Evolutionary conservation across 2,113 vertebrate genomes (phyloP).

Genomic region (Corythaixoides concolor): DNA sequence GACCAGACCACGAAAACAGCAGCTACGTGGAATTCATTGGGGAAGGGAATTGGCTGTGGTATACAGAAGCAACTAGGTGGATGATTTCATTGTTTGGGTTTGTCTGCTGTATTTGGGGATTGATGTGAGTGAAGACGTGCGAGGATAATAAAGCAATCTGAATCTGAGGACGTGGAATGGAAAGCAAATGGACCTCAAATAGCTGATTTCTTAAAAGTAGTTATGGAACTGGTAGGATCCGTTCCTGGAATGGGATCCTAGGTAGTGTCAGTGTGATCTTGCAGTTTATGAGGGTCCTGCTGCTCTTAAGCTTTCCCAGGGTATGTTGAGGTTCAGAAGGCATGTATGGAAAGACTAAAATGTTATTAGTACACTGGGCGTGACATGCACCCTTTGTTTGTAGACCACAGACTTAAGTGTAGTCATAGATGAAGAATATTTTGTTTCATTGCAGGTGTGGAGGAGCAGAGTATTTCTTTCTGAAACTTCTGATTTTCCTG

Average conservation of each 20-base stretch:
- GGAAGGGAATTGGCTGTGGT: background rate
- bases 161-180: background rate
- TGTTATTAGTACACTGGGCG: background rate
- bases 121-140: background rate
- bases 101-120: background rate
- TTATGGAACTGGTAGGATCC: background rate
- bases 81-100: background rate
- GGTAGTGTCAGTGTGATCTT: background rate
- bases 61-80: background rate
- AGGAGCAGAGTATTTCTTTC: background rate
- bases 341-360: background rate
- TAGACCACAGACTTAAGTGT: too few relatives aligned
- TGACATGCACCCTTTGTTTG: background rate
- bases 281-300: background rate
- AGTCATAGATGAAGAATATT: background rate
- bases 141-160: background rate
- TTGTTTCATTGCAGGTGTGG: background rate
- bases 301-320: background rate
- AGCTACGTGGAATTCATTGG: background rate
- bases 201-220: background rate
- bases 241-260: background rate
- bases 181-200: background rate
- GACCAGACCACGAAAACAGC: background rate
- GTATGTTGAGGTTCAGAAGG: background rate
- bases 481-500: background rate